Conservation (phyloP, 2,888 invertebrate species). For the Aspidiotus destructor region DNA sequence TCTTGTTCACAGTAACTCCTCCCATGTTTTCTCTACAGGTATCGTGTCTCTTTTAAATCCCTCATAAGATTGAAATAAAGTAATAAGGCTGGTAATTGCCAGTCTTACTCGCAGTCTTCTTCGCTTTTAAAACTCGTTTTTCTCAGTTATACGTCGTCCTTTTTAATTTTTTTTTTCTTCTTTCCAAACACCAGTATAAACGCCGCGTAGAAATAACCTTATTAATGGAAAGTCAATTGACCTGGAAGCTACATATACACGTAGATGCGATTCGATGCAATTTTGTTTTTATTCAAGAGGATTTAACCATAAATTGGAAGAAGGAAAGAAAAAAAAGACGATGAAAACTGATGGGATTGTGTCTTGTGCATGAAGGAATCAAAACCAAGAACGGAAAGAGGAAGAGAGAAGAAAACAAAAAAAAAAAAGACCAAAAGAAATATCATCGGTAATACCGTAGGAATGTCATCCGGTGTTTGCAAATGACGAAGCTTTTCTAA, state of each 20-base stretch:
- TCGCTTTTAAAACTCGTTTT: neutral
- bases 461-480: slow-evolving; percentile 15
- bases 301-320: slow-evolving; percentile 29
- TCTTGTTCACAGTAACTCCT: too few relatives aligned
- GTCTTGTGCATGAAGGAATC: neutral
- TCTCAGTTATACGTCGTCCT: neutral
- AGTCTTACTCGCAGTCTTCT: neutral
- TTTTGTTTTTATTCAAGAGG: slow-evolving; percentile 23
- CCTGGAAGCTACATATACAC: slow-evolving; percentile 3
- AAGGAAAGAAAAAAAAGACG: slow-evolving; percentile 6
- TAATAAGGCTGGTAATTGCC: neutral
- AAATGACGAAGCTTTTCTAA: slow-evolving; percentile 29
- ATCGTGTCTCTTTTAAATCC: neutral
- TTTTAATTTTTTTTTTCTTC: neutral
- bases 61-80: neutral
- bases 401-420: neutral
- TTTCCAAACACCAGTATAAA: slow-evolving; percentile 16
- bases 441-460: slow-evolving; percentile 7
- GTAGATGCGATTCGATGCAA: slow-evolving; percentile 15
- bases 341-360: slow-evolving; percentile 27
- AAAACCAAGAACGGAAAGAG: neutral
- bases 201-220: slow-evolving; percentile 27
- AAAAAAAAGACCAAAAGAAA: neutral
- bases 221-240: slow-evolving; percentile 30
- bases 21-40: too few relatives aligned